These are phyloP conservation scores for Solea senegalensis DNA, from an alignment of 2,113 vertebrate genomes.

Conservation along the genomic window DNA sequence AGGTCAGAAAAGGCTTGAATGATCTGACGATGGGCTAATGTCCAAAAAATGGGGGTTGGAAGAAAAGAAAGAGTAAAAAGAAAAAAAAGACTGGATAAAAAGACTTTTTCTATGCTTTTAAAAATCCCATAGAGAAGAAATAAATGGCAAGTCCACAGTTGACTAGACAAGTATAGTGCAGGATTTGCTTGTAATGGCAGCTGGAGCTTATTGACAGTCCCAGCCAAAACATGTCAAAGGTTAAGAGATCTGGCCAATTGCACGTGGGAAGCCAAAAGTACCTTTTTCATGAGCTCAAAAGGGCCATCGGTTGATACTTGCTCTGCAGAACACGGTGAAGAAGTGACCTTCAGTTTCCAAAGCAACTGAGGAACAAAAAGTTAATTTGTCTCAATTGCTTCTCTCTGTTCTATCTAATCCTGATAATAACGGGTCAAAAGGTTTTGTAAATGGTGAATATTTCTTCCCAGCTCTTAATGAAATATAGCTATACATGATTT, in stretches of 20 bases:
- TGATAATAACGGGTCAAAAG: slow-evolving; percentile 28
- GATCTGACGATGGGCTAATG: slow-evolving; percentile 74
- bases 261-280: slow-evolving; percentile 69
- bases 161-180: slow-evolving; percentile 74
- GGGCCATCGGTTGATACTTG: slow-evolving; percentile 69
- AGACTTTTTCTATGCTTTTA: slow-evolving; percentile 78
- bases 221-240: slow-evolving; percentile 83
- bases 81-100: slow-evolving; percentile 61
- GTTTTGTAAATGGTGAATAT: slow-evolving; percentile 16
- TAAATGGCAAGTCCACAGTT: slow-evolving; percentile 75
- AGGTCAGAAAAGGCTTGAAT: slow-evolving; percentile 77
- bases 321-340: slow-evolving; percentile 53
- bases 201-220: slow-evolving; percentile 72
- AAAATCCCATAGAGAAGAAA: slow-evolving; percentile 79
- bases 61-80: slow-evolving; percentile 80
- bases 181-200: slow-evolving; percentile 79
- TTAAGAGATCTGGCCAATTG: slow-evolving; percentile 76
- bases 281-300: slow-evolving; percentile 69
- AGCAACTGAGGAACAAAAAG: slow-evolving; percentile 57
- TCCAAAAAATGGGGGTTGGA: slow-evolving; percentile 76
- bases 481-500: not conserved
- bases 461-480: not conserved
- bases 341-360: slow-evolving; percentile 54
- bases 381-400: slow-evolving; percentile 70
- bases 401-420: slow-evolving; percentile 8